A percentile compares a stretch with the other conserved stretches of the same genome.
Conservation (phyloP, 92 coral and sea anemone species). For the Umimayanthus chanpuru region DNA sequence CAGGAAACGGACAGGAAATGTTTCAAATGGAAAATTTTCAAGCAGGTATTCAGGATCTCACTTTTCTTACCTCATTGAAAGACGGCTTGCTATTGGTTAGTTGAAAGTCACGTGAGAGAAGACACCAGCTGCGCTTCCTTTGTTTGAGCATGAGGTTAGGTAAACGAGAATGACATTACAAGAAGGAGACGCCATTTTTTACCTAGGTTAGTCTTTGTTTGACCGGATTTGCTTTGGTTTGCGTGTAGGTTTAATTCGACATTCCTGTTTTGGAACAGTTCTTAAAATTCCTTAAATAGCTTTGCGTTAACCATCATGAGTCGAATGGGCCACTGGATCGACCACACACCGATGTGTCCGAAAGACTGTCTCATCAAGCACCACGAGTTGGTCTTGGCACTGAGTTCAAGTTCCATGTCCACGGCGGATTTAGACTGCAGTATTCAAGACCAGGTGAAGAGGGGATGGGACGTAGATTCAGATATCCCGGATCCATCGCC, state of each 20-base stretch:
- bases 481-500: slow-evolving; percentile 41
- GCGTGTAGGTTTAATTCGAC: background rate
- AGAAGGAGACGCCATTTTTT: slow-evolving; percentile 45
- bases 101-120: slow-evolving; percentile 30
- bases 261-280: background rate
- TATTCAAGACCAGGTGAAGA: slow-evolving; percentile 44
- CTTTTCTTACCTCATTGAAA: slow-evolving; percentile 43
- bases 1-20: background rate
- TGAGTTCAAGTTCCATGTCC: slow-evolving; percentile 45
- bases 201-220: slow-evolving; percentile 37
- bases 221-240: slow-evolving; percentile 7
- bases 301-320: slow-evolving; percentile 7
- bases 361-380: slow-evolving; percentile 37
- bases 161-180: slow-evolving; percentile 25
- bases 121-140: slow-evolving; percentile 45
- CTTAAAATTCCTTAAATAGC: background rate
- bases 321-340: slow-evolving; percentile 44
- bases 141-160: slow-evolving; percentile 35
- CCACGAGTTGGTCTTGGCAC: slow-evolving; percentile 41
- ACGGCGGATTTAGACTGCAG: slow-evolving; percentile 40
- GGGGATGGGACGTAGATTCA: slow-evolving; percentile 44
- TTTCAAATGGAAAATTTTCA: background rate
- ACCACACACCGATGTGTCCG: slow-evolving; percentile 45
- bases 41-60: slow-evolving; percentile 20
- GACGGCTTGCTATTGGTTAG: slow-evolving; percentile 20